A percentile compares a stretch with the other conserved stretches of the same genome.
Evolutionary conservation across 2,797 vertebrate genomes (phyloP).

Genomic region (Chaenodraco wilsoni): DNA sequence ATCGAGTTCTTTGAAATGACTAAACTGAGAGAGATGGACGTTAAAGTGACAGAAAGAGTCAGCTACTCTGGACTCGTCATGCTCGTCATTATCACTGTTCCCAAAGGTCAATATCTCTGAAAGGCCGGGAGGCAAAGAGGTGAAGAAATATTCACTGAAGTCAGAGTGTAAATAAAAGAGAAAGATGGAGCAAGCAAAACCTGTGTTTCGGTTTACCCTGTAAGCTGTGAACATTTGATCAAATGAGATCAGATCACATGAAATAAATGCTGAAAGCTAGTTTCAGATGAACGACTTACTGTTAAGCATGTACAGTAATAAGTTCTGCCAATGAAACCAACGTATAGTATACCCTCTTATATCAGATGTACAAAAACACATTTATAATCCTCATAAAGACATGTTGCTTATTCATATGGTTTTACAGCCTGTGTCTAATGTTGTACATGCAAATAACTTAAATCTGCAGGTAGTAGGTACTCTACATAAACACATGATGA

Average conservation of each 20-base stretch:
- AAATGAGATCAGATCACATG: background rate
- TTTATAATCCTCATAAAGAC: background rate
- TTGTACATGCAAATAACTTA: background rate
- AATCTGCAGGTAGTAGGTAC: background rate
- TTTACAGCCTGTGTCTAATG: background rate
- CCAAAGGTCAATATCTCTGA: slow-evolving; percentile 57
- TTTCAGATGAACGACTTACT: slow-evolving; percentile 8
- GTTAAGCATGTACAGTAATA: slow-evolving; percentile 4
- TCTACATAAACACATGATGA: background rate
- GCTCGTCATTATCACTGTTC: slow-evolving; percentile 60
- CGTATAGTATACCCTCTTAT: background rate
- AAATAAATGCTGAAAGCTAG: slow-evolving; percentile 12
- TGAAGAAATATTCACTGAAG: slow-evolving; percentile 40
- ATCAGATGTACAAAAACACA: background rate
- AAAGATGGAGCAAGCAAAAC: slow-evolving; percentile 15
- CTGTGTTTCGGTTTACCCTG: background rate
- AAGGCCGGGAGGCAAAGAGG: slow-evolving; percentile 38
- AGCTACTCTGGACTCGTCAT: slow-evolving; percentile 51
- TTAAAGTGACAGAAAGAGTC: slow-evolving; percentile 57
- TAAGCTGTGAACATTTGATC: background rate
- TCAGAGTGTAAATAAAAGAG: background rate
- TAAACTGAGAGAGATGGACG: slow-evolving; percentile 47
- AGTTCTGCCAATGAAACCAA: background rate
- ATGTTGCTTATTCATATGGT: background rate
- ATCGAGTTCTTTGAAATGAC: slow-evolving; percentile 57